Percentiles rank a stretch among this genome's conserved stretches.
Conservation (phyloP, 1,140 invertebrate genomes). For the Drosophila punjabiensis region DNA sequence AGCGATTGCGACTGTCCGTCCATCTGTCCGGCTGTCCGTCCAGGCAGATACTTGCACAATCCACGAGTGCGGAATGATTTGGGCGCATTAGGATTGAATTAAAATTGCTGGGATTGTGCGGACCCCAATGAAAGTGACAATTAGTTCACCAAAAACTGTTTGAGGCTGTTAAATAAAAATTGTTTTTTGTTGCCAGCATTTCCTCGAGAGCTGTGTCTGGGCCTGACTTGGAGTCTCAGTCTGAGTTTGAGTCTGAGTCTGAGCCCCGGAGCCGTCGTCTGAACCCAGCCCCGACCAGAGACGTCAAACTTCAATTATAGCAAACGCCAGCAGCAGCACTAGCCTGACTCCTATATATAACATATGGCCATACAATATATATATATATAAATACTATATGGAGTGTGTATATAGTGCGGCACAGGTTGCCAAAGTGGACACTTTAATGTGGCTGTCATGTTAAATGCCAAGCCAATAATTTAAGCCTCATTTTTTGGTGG, state of each 20-base stretch:
- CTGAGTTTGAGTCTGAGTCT: conserved; percentile 4
- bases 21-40: no score
- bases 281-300: conserved; percentile 38
- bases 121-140: conserved; percentile 76
- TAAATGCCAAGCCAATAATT: conserved; percentile 82
- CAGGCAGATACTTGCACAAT: conserved; percentile 59
- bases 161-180: conserved; percentile 36
- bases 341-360: conserved; percentile 42
- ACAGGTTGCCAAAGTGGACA: conserved; percentile 81
- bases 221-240: neutral
- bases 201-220: conserved; percentile 62
- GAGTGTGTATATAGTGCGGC: conserved; percentile 21
- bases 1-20: conserved; percentile 14
- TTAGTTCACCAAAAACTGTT: conserved; percentile 60
- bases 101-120: conserved; percentile 80
- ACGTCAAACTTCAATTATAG: conserved; percentile 71
- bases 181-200: conserved; percentile 50
- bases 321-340: conserved; percentile 65
- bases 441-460: conserved; percentile 83
- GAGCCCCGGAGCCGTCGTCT: conserved; percentile 49
- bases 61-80: conserved; percentile 48
- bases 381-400: conserved; percentile 26
- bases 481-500: conserved; percentile 74
- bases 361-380: conserved; percentile 42
- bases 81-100: conserved; percentile 80